Percentiles rank a stretch among this genome's conserved stretches.
Conservation (phyloP, 1,140 invertebrate species). For the Sminthurinus signatus region DNA sequence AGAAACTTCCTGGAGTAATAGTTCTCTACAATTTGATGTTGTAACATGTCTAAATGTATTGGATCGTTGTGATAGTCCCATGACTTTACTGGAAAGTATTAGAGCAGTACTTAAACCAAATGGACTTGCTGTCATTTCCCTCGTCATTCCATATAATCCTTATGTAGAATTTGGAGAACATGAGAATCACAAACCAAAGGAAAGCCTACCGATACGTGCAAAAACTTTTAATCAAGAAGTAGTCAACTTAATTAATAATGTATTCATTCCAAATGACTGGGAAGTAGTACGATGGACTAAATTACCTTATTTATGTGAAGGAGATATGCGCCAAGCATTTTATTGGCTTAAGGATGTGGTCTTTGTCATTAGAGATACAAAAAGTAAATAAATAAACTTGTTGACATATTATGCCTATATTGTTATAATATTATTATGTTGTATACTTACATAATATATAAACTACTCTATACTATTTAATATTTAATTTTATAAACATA, state of each 20-base stretch:
- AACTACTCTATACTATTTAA: too few relatives aligned
- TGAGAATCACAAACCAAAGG: slow-evolving; percentile 52
- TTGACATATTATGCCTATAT: too few relatives aligned
- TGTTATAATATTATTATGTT: too few relatives aligned
- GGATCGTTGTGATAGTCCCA: slow-evolving; percentile 77
- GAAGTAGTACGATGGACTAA: slow-evolving; percentile 68
- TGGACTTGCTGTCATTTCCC: slow-evolving; percentile 68
- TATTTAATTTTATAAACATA: too few relatives aligned
- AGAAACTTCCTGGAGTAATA: slow-evolving; percentile 62
- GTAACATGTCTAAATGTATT: slow-evolving; percentile 83
- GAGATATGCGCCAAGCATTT: slow-evolving; percentile 82
- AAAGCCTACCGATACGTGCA: slow-evolving; percentile 62
- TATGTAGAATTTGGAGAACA: slow-evolving; percentile 72
- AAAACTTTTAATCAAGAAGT: slow-evolving; percentile 71
- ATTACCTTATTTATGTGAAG: slow-evolving; percentile 89
- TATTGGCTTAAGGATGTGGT: slow-evolving; percentile 85
- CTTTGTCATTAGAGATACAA: slow-evolving; percentile 56
- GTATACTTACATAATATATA: too few relatives aligned
- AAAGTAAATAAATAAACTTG: background rate
- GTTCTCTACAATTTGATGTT: slow-evolving; percentile 60
- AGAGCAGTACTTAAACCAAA: slow-evolving; percentile 55
- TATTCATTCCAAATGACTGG: slow-evolving; percentile 65
- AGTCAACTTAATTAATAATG: slow-evolving; percentile 58
- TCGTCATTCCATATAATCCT: slow-evolving; percentile 80
- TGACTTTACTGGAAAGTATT: slow-evolving; percentile 64